A percentile compares a stretch with the other conserved stretches of the same genome.
Evolutionary conservation across 2,888 invertebrate genomes (phyloP).

Genomic region (Onchidella celtica): DNA sequence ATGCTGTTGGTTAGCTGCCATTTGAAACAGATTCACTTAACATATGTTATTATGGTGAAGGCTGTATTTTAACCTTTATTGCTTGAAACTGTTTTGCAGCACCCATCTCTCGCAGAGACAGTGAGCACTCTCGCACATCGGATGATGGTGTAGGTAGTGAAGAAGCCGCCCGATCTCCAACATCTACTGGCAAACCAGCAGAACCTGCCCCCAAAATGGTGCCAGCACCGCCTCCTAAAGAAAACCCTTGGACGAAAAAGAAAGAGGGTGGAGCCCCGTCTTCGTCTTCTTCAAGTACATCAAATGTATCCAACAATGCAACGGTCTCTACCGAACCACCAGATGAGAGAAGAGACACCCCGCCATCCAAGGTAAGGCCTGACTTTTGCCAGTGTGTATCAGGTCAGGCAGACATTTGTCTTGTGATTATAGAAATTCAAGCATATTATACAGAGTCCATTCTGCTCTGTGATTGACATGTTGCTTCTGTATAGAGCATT

Average conservation of each 20-base stretch:
- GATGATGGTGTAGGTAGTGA: constrained; percentile 56
- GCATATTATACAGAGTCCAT: too few relatives aligned
- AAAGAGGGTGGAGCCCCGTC: constrained; percentile 55
- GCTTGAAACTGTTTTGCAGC: too few relatives aligned
- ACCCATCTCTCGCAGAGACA: constrained; percentile 63
- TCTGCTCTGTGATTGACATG: too few relatives aligned
- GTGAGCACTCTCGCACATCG: constrained; percentile 64
- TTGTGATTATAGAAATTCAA: too few relatives aligned
- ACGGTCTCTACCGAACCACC: constrained; percentile 20
- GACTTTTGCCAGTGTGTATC: too few relatives aligned
- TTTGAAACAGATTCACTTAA: too few relatives aligned
- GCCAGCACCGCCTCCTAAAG: constrained; percentile 78
- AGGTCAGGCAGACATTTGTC: too few relatives aligned
- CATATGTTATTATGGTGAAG: too few relatives aligned
- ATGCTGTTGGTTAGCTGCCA: too few relatives aligned
- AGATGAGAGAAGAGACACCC: constrained; percentile 6
- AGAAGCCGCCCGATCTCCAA: constrained; percentile 38
- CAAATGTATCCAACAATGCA: constrained; percentile 44
- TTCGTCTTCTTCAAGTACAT: constrained; percentile 17
- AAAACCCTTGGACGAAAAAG: constrained; percentile 74
- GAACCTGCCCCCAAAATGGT: constrained; percentile 65
- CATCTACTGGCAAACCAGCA: constrained; percentile 57
- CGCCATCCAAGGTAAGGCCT: constrained; percentile 16
- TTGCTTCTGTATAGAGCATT: too few relatives aligned
- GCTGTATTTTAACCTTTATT: too few relatives aligned